These are phyloP conservation scores for Xiphophorus couchianus DNA, from an alignment of 2,113 vertebrate species.

Conservation along the genomic window DNA sequence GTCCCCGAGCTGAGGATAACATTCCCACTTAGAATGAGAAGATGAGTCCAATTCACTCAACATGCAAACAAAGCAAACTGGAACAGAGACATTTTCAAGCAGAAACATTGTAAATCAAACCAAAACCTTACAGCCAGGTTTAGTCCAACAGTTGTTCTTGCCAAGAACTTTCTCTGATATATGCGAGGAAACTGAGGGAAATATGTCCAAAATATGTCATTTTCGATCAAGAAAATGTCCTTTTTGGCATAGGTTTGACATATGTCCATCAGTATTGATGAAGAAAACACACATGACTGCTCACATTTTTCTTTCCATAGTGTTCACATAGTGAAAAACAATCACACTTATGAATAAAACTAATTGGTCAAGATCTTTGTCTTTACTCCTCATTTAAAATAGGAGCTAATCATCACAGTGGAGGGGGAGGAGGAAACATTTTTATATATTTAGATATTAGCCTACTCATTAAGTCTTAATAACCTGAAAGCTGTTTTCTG, in stretches of 20 bases:
- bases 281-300: too few relatives aligned
- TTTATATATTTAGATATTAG: too few relatives aligned
- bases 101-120: constrained; percentile 55
- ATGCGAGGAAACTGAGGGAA: constrained; percentile 15
- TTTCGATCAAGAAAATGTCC: background rate
- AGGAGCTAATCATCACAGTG: too few relatives aligned
- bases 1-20: constrained; percentile 44
- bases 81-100: constrained; percentile 40
- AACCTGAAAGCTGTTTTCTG: too few relatives aligned
- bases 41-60: constrained; percentile 50
- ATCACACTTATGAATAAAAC: too few relatives aligned
- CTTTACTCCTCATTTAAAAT: too few relatives aligned
- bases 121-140: constrained; percentile 36
- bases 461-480: too few relatives aligned
- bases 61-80: constrained; percentile 6
- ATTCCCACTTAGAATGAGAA: constrained; percentile 47
- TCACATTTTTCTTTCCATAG: too few relatives aligned
- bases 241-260: background rate
- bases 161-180: constrained; percentile 8
- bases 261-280: background rate
- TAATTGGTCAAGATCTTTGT: too few relatives aligned
- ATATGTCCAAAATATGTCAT: background rate
- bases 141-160: constrained; percentile 5
- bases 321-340: too few relatives aligned
- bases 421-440: too few relatives aligned